Percentiles rank a stretch among this genome's conserved stretches.
phyloP scores from a whole-genome alignment of 2,797 vertebrate species.

The Gephyroberyx darwinii region DNA sequence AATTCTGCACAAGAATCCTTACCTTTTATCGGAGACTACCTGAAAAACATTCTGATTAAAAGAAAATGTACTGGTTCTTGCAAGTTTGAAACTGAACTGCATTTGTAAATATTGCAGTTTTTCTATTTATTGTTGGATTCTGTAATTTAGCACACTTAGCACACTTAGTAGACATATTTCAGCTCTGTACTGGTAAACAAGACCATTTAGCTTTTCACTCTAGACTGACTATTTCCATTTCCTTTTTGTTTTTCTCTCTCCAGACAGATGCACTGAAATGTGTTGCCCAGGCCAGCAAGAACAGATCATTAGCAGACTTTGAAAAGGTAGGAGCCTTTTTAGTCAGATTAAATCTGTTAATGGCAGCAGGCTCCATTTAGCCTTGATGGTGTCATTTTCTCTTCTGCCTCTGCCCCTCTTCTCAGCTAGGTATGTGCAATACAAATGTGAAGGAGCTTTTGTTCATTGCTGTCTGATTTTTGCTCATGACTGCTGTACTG shows the following conservation, averaged over 20 bases:
- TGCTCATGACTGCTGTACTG: background rate
- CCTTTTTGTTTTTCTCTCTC: slow-evolving; percentile 39
- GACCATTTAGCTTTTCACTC: background rate
- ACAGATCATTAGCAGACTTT: slow-evolving; percentile 98
- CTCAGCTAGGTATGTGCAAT: background rate
- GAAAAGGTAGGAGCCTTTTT: slow-evolving; percentile 87
- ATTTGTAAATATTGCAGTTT: too few species aligned
- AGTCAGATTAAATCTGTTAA: background rate
- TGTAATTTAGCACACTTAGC: too few species aligned
- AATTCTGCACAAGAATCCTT: too few species aligned
- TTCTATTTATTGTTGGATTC: too few species aligned
- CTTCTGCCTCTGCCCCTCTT: background rate
- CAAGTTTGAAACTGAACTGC: too few species aligned
- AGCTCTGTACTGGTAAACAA: too few species aligned
- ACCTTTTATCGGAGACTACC: too few species aligned
- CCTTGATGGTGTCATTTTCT: background rate
- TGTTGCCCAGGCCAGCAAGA: slow-evolving; percentile 98
- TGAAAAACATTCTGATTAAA: too few species aligned
- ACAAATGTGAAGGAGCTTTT: background rate
- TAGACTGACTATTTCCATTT: background rate
- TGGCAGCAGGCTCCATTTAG: background rate
- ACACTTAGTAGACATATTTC: too few species aligned
- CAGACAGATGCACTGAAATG: slow-evolving; percentile 98
- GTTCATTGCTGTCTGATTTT: background rate
- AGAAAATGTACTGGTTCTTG: too few species aligned